These are phyloP conservation scores for Linnaemya tessellans DNA, from an alignment of 2,888 invertebrate species.

Conservation along the genomic window DNA sequence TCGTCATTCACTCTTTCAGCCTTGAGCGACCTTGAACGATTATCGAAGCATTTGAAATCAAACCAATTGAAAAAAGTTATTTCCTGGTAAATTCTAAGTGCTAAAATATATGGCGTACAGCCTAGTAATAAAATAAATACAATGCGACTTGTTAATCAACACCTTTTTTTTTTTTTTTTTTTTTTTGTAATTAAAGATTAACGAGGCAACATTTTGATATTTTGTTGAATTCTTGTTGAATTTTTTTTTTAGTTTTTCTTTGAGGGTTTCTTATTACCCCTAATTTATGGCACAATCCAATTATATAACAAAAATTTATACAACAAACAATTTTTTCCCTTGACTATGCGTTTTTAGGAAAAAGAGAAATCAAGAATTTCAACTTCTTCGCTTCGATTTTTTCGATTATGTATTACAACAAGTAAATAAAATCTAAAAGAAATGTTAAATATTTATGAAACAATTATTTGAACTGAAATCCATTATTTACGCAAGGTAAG, in stretches of 20 bases:
- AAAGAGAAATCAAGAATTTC: no score
- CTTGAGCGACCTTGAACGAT: conserved; percentile 41
- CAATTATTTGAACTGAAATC: not conserved
- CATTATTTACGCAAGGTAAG: not conserved
- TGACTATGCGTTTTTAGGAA: not conserved
- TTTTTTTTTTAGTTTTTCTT: not conserved
- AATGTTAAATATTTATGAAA: conserved; percentile 19
- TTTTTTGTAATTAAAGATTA: not conserved
- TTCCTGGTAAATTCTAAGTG: not conserved
- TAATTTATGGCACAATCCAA: not conserved
- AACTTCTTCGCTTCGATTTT: not conserved
- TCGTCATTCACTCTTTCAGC: not conserved
- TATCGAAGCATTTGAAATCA: conserved; percentile 23
- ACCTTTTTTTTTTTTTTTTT: not conserved
- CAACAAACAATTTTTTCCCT: not conserved
- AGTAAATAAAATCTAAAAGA: not conserved
- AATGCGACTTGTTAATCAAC: not conserved
- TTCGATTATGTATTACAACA: not conserved
- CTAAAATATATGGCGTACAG: not conserved
- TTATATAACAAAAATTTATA: not conserved
- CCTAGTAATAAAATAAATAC: not conserved
- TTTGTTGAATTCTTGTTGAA: not conserved
- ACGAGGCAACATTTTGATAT: not conserved
- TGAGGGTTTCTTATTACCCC: not conserved
- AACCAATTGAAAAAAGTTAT: conserved; percentile 5